phyloP scores from a whole-genome alignment of 2,888 invertebrate genomes.

The Coleophora flavipennella region DNA sequence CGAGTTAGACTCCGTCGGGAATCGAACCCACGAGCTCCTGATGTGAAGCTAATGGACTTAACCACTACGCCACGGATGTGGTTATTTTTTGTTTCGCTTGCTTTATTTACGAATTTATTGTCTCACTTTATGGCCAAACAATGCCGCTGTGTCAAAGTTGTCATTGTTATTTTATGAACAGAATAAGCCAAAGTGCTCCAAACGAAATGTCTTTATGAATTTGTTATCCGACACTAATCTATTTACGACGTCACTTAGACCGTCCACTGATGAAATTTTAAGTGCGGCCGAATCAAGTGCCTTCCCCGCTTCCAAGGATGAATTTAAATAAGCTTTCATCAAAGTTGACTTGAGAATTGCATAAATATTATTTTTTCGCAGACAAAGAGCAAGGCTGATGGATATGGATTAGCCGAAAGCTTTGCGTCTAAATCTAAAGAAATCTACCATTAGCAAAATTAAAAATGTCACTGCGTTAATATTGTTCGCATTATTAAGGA shows the following conservation, averaged over 20 bases:
- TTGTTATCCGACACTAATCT: constrained; percentile 21
- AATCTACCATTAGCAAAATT: constrained; percentile 18
- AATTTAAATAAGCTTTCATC: constrained; percentile 64
- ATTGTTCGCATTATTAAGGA: no score
- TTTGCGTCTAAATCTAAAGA: constrained; percentile 19
- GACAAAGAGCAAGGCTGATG: constrained; percentile 40
- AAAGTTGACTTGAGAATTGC: constrained; percentile 50
- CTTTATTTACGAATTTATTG: no score
- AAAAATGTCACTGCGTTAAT: no score
- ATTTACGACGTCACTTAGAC: constrained; percentile 20
- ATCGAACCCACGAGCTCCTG: no score
- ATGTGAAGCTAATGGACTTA: no score
- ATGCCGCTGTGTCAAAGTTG: neutral
- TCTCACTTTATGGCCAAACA: no score
- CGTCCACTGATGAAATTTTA: constrained; percentile 32
- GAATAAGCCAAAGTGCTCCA: constrained; percentile 9
- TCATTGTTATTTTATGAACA: constrained; percentile 4
- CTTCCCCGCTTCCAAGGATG: constrained; percentile 46
- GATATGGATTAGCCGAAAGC: constrained; percentile 45
- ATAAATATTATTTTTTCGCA: constrained; percentile 62
- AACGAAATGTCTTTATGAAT: constrained; percentile 16
- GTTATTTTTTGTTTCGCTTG: no score
- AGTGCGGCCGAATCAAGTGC: constrained; percentile 38
- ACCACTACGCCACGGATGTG: no score
- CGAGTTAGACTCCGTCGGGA: no score